phyloP scores from a whole-genome alignment of 2,797 vertebrate species.

The Enteromius trimaculatus region DNA sequence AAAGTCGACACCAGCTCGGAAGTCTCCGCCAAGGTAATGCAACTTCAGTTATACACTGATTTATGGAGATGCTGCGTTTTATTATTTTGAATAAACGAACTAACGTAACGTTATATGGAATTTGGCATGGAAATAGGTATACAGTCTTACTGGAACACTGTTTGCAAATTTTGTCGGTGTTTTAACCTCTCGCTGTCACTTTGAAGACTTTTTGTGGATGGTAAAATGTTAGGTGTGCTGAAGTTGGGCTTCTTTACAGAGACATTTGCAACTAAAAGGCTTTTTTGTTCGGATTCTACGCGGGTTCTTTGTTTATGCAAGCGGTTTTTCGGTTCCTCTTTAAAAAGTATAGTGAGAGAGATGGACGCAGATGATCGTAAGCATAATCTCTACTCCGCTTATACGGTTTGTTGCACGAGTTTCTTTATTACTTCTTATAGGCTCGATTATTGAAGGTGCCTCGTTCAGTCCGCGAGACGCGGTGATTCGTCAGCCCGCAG shows the following conservation, averaged over 20 bases:
- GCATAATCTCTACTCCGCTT: not conserved
- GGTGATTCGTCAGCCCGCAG: conserved; percentile 33
- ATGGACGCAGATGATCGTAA: conserved; percentile 20
- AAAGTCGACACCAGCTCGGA: conserved; percentile 71
- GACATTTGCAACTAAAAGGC: conserved; percentile 49
- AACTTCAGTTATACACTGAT: conserved; percentile 1
- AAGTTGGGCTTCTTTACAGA: conserved; percentile 59
- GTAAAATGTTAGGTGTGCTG: conserved; percentile 38
- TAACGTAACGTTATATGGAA: not conserved
- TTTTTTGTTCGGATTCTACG: conserved; percentile 57
- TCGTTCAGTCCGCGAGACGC: conserved; percentile 27
- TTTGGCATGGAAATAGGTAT: conserved; percentile 9
- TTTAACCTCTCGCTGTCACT: conserved; percentile 34
- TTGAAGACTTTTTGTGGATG: conserved; percentile 38
- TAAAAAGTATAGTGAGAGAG: conserved; percentile 46
- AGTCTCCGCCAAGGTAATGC: conserved; percentile 66
- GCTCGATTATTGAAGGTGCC: not conserved
- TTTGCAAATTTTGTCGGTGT: conserved; percentile 15
- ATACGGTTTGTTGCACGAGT: conserved; percentile 16
- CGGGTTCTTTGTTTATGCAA: conserved; percentile 65
- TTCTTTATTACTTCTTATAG: conserved; percentile 5
- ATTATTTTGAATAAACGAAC: not conserved
- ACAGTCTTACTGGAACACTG: not conserved
- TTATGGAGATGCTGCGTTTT: conserved; percentile 3
- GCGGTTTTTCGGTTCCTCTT: conserved; percentile 59